Base-by-base conservation (phyloP, 92 coral and sea anemone genomes). In the Scolanthus callimorphus region DNA sequence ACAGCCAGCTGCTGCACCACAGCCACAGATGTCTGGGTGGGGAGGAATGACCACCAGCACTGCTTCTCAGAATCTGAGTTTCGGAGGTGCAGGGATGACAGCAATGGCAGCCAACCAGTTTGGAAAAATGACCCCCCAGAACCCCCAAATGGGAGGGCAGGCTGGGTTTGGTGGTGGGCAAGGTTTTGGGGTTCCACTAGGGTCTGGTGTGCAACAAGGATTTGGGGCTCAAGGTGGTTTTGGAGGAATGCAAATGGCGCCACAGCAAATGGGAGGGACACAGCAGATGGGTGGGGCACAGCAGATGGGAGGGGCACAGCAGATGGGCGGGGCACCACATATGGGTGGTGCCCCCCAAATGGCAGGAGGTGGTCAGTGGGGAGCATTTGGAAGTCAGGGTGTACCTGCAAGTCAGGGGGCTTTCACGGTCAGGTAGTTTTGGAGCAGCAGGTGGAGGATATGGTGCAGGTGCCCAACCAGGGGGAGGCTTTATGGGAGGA, bases 81-180 rank as follows among this genome's bases (percentile, higher is more conserved):
- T 94, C 70, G 96, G 90, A 27, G 95, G 94, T 41, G 99, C 99
- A 43, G 99, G 99, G 17, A 79, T 82, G 90, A 74, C 88, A 12
- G 96, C 83, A 1, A 73, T 94, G 96, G 99, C 99, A n/a, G 88
- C 85, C 28, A 70, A 77, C 19, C 99, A 94, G 77, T 94, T 88
- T 67, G 89, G 96, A 44, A 94, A 94, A 78, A 61, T 84, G 89
- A 61, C 68, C 11, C 70, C 65, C 31, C 70, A 69, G 25, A 83
- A 83, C 28, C 69, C 73, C 22, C 79, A 65, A 62, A 65, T 83
- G 74, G 78, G 79, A 43, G 70, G 73, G 29, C 92, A 74, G 51
- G 67, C 67, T 22, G 84, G 90, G 17, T 65, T 82, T 41, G 82
- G 79, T 39, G n/a, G n/a, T n/a, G 68, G 54, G 21, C 49, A 74